These are phyloP conservation scores for Pedetes capensis DNA, from an alignment of 2,113 vertebrate species.

Conservation along the genomic window DNA sequence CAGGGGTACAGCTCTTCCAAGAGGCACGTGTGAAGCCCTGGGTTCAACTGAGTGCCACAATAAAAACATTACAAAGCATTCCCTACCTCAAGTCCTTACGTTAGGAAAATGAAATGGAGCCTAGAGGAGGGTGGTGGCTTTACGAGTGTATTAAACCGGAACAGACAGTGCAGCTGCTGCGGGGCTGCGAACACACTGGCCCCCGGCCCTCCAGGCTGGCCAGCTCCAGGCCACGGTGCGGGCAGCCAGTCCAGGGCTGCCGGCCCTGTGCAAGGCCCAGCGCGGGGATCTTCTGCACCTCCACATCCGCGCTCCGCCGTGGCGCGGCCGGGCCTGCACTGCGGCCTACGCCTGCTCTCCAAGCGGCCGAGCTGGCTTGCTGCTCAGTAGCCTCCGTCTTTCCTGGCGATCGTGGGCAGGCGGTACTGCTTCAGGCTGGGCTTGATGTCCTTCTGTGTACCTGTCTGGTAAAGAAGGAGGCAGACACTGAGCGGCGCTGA, in stretches of 20 bases:
- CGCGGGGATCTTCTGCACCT: no score
- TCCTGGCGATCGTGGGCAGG: constrained; percentile 84
- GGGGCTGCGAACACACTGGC: background rate
- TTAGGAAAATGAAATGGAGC: constrained; percentile 31
- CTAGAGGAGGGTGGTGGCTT: background rate
- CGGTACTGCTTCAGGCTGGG: constrained; percentile 79
- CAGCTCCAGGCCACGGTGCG: background rate
- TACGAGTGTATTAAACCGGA: background rate
- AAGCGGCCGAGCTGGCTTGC: accelerated
- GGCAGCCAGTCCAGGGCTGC: no score
- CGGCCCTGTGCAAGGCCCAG: no score
- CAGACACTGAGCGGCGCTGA: background rate
- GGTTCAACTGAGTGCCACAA: no score
- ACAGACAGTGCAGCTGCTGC: background rate
- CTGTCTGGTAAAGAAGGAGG: constrained; percentile 83
- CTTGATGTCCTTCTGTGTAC: constrained; percentile 79
- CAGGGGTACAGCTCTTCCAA: no score
- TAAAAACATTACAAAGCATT: constrained; percentile 40
- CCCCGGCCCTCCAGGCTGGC: no score
- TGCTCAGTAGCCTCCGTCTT: constrained; percentile 81
- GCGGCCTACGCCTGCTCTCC: background rate
- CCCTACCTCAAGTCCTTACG: background rate
- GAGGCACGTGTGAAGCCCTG: no score
- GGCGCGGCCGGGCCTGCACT: background rate
- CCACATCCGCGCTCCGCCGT: background rate